Percentiles rank a stretch among this genome's conserved stretches.
Conservation (phyloP, 2,113 vertebrate species). For the Candoia aspera region DNA sequence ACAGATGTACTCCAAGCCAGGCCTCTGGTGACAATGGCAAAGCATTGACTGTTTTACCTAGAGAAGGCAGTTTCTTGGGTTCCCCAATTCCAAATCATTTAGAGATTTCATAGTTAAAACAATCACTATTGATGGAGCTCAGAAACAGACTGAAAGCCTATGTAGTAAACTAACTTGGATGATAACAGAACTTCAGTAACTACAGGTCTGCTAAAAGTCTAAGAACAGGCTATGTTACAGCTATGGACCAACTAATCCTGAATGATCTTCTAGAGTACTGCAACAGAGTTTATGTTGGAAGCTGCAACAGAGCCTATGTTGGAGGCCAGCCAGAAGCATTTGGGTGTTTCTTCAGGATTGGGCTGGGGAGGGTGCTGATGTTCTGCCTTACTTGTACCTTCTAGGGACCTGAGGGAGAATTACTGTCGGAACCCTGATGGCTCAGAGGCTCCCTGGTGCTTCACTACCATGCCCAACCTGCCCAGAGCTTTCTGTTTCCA, state of each 20-base stretch:
- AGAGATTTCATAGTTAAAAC: neutral
- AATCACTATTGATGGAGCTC: neutral
- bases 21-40: neutral
- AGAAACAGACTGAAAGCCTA: neutral
- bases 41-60: neutral
- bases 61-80: neutral
- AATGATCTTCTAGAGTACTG: neutral
- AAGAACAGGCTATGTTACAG: neutral
- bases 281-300: neutral
- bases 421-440: slow-evolving; percentile 96
- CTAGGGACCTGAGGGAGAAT: slow-evolving; percentile 92
- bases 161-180: neutral
- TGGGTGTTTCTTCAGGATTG: neutral
- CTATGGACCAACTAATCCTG: neutral
- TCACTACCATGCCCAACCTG: slow-evolving; percentile 79
- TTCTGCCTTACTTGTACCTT: accelerated
- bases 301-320: neutral
- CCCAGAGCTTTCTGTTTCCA: slow-evolving; percentile 91
- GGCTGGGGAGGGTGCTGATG: accelerated
- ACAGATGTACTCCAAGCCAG: neutral
- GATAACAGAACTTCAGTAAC: neutral
- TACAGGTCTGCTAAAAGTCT: neutral
- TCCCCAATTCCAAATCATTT: neutral
- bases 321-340: neutral
- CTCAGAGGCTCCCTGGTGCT: slow-evolving; percentile 97